Evolutionary conservation across 2,888 invertebrate genomes (phyloP).

Genomic region (Ormyrus nitidulus): DNA sequence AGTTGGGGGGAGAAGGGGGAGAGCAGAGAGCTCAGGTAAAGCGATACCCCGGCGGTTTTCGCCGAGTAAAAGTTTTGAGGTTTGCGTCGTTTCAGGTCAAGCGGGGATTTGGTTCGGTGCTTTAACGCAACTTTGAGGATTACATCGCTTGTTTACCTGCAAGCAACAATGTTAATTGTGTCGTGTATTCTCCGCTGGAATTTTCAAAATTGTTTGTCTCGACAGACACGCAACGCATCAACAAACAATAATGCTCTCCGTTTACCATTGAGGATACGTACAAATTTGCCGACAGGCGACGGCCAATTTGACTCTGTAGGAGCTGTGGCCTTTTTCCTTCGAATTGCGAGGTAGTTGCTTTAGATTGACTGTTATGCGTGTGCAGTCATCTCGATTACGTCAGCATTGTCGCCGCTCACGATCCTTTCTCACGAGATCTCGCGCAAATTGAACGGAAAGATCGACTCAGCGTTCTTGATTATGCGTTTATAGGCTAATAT

Average conservation of each 20-base stretch:
- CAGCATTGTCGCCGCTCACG: slow-evolving; percentile 42
- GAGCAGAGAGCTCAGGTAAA: not conserved
- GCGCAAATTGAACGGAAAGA: slow-evolving; percentile 25
- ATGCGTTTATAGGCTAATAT: slow-evolving; percentile 15
- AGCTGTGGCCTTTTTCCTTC: not conserved
- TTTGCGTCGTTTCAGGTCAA: not conserved
- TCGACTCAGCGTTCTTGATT: slow-evolving; percentile 26
- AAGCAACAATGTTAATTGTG: too few species aligned
- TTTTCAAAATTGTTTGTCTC: too few species aligned
- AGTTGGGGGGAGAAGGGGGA: too few species aligned
- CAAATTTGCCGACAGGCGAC: too few species aligned
- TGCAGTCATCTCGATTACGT: slow-evolving; percentile 45
- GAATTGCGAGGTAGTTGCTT: slow-evolving; percentile 11
- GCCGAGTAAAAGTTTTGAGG: slow-evolving; percentile 1
- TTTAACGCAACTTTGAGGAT: too few species aligned
- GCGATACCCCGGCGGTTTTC: not conserved
- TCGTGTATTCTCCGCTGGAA: too few species aligned
- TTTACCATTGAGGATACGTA: not conserved
- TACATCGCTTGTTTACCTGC: too few species aligned
- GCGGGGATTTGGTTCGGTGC: not conserved
- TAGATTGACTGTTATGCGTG: slow-evolving; percentile 20
- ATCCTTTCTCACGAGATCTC: slow-evolving; percentile 37
- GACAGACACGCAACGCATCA: not conserved
- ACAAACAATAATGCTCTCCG: not conserved
- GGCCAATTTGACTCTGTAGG: too few species aligned